A percentile compares a stretch with the other conserved stretches of the same genome.
phyloP scores from a whole-genome alignment of 2,888 invertebrate genomes.

The Chymomyza amoena region DNA sequence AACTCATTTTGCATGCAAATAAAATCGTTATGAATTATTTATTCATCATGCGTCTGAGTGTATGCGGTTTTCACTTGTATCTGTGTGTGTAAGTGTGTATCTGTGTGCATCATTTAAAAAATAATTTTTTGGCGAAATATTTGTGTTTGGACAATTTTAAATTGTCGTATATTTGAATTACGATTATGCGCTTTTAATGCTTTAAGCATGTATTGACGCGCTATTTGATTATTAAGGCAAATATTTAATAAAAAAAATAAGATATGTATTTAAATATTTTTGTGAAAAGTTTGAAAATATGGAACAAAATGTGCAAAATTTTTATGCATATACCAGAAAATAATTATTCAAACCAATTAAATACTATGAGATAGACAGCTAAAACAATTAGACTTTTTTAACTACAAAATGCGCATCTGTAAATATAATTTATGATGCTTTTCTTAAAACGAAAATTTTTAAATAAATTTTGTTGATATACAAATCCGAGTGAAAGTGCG shows the following conservation, averaged over 20 bases:
- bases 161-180: conserved; percentile 54
- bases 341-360: too few relatives aligned
- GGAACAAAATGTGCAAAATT: too few relatives aligned
- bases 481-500: too few relatives aligned
- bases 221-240: conserved; percentile 11
- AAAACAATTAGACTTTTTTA: too few relatives aligned
- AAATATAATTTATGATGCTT: too few relatives aligned
- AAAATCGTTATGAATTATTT: conserved; percentile 72
- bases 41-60: conserved; percentile 46
- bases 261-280: neutral
- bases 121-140: conserved; percentile 34
- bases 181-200: conserved; percentile 47
- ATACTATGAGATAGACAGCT: too few relatives aligned
- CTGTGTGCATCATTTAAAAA: conserved; percentile 43
- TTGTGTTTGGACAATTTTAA: conserved; percentile 50
- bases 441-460: too few relatives aligned
- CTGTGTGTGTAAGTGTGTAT: conserved; percentile 40
- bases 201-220: neutral
- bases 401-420: too few relatives aligned
- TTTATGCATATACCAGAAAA: too few relatives aligned
- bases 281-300: too few relatives aligned
- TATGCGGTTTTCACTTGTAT: conserved; percentile 9
- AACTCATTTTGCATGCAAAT: conserved; percentile 72
- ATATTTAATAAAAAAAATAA: neutral
- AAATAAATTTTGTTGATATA: too few relatives aligned